These are phyloP conservation scores for Coracopsis vasa DNA, from an alignment of 2,113 vertebrate species.

Conservation along the genomic window DNA sequence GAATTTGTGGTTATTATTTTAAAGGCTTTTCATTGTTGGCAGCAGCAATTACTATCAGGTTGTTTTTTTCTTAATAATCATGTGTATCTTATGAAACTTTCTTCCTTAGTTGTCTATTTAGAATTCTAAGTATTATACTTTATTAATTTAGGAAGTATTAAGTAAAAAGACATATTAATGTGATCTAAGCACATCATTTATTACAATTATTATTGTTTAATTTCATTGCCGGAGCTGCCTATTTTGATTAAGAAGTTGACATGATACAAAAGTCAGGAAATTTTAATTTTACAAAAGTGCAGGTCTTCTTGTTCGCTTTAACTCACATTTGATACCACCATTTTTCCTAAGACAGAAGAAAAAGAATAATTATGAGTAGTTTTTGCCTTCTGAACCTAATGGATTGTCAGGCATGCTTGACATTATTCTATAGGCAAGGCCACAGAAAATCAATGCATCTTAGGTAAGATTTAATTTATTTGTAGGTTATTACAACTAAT, in stretches of 20 bases:
- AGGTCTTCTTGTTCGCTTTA: constrained; percentile 3
- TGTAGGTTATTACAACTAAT: constrained; percentile 79
- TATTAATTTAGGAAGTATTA: background rate
- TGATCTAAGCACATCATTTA: background rate
- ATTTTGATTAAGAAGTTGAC: constrained; percentile 21
- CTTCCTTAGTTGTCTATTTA: background rate
- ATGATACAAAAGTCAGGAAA: constrained; percentile 12
- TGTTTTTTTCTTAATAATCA: background rate
- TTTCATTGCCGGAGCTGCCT: background rate
- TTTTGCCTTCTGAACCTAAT: constrained; percentile 76
- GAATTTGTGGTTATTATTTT: constrained; percentile 15
- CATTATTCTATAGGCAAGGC: constrained; percentile 77
- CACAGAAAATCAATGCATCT: constrained; percentile 80
- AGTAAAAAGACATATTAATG: background rate
- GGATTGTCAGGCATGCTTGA: constrained; percentile 77
- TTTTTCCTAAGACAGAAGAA: constrained; percentile 57
- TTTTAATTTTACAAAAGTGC: background rate
- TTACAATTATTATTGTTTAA: constrained; percentile 6
- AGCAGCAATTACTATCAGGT: background rate
- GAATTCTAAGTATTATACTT: background rate
- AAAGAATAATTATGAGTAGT: constrained; percentile 70
- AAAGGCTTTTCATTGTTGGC: background rate
- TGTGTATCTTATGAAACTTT: background rate
- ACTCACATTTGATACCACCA: background rate
- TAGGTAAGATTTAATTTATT: constrained; percentile 83